Percentiles rank a stretch among this genome's conserved stretches.
These are phyloP conservation scores for Chouioia cunea DNA, from an alignment of 2,888 invertebrate species.

Conservation along the genomic window DNA sequence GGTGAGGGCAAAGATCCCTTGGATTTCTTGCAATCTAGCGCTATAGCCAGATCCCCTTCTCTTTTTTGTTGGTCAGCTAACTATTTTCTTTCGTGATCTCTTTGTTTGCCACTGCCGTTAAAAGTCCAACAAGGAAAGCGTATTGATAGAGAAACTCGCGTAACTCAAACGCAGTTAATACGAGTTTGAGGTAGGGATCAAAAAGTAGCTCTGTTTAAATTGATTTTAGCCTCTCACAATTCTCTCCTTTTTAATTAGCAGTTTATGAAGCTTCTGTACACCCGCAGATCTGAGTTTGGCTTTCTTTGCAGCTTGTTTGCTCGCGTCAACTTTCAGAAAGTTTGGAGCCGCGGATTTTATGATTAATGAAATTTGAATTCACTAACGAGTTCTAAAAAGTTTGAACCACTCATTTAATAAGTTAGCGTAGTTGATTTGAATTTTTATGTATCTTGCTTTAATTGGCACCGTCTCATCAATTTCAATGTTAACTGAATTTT, in stretches of 20 bases:
- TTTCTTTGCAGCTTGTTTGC: conserved; percentile 16
- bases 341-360: not conserved
- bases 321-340: not conserved
- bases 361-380: conserved; percentile 6
- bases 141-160: conserved; percentile 19
- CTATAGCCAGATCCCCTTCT: conserved; percentile 19
- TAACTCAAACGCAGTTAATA: conserved; percentile 18
- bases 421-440: too few species aligned
- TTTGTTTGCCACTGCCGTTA: conserved; percentile 52
- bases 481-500: too few species aligned
- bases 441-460: too few species aligned
- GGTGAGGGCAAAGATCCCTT: conserved; percentile 39
- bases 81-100: conserved; percentile 57
- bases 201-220: conserved; percentile 20
- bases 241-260: conserved; percentile 31
- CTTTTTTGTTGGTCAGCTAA: conserved; percentile 48
- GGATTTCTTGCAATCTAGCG: conserved; percentile 51
- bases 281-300: not conserved
- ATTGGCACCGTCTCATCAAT: too few species aligned
- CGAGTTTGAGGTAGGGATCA: conserved; percentile 23
- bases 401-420: too few species aligned
- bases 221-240: conserved; percentile 26
- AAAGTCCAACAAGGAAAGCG: conserved; percentile 48
- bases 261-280: conserved; percentile 23
- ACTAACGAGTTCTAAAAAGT: conserved; percentile 7